phyloP scores from a whole-genome alignment of 2,888 invertebrate genomes.

The Neoitamus cyanurus region DNA sequence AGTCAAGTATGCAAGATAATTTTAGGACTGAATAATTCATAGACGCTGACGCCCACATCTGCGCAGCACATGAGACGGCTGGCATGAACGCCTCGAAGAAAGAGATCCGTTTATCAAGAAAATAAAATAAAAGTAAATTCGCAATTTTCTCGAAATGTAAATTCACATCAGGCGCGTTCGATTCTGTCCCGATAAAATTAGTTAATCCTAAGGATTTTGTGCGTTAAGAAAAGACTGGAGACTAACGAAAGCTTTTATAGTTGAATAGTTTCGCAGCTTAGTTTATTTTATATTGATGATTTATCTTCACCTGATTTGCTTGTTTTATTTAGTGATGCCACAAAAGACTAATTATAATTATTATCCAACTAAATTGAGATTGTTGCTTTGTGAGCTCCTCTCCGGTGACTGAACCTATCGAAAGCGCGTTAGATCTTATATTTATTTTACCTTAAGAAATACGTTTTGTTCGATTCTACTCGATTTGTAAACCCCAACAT shows the following conservation, averaged over 20 bases:
- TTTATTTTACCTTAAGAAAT: not conserved
- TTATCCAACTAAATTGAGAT: not conserved
- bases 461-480: not conserved
- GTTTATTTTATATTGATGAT: not conserved
- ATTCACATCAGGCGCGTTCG: not conserved
- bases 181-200: constrained; percentile 22
- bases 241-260: constrained; percentile 30
- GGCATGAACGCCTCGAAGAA: not conserved
- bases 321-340: not conserved
- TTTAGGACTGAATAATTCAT: constrained; percentile 6
- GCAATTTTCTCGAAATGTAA: not conserved
- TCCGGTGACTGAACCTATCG: not conserved
- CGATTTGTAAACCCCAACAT: not conserved
- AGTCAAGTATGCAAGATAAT: constrained; percentile 47
- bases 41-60: not conserved
- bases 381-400: not conserved
- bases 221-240: constrained; percentile 50
- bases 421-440: not conserved
- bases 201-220: constrained; percentile 42
- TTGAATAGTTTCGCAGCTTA: not conserved
- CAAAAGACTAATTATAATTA: not conserved
- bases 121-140: not conserved
- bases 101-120: not conserved
- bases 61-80: not conserved
- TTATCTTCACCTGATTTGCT: not conserved